Base-by-base conservation (phyloP, 2,797 vertebrate genomes). In the Macropodus opercularis region DNA sequence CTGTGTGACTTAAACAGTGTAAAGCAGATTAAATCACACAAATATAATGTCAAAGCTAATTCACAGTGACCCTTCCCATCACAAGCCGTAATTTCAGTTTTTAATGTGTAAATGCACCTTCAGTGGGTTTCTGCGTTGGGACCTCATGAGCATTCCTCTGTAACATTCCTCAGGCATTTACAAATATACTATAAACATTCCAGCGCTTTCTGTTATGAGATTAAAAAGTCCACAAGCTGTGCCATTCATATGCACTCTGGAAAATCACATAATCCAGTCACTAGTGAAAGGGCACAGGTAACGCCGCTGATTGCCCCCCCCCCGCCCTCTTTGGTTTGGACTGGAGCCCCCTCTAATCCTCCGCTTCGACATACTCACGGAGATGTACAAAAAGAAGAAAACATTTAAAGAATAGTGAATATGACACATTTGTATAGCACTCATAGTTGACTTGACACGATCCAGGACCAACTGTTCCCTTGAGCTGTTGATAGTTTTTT, bases 391-490 rank as follows among this genome's bases (percentile, higher is more conserved):
- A 85, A 81, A 51, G 18, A 82, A 66, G 15, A 65, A 56, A 59
- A 63, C 69, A 48, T 22, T 42, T 49, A 61, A 71, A 69, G 71
- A 81, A 76, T 74, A 76, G 85, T 83, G 66, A 71, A 72, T 77
- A 87, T 80, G 81, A 75, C 55, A 90, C 77, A 78, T 90, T 89
- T 86, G 83, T 88, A 88, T 90, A 90, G 84, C 79, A 66, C 81
- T 53, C 61, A 83, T 91, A 91, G 90, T 91, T 90, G 29, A 91
- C 83, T 84, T 79, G 83, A 86, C 84, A 87, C 64, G 69, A 66
- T 83, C 75, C 67, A 42, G 83, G 77, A 72, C 77, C 67, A 84
- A 58, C 67, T 65, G 61, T 64, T 75, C 49, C 57, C 58, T 64
- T 50, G 38, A 79, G 60, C 47, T 66, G 36, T 77, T 48, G 67